phyloP scores from a whole-genome alignment of 2,797 vertebrate species.

The Acrossocheilus wenchowensis region DNA sequence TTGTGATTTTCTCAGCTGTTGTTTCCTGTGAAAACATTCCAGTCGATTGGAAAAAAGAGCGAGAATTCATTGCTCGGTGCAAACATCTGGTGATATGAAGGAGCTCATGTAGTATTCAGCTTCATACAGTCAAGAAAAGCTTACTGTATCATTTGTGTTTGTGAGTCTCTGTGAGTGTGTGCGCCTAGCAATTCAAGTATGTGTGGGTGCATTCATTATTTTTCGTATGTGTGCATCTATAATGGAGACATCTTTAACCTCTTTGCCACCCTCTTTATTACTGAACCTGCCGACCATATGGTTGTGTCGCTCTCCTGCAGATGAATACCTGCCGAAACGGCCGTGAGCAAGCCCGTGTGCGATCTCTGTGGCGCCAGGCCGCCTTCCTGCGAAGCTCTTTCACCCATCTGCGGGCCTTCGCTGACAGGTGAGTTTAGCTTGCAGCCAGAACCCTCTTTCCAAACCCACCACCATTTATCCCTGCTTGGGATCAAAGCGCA shows the following conservation, averaged over 20 bases:
- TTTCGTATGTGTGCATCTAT: constrained; percentile 21
- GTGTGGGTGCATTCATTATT: constrained; percentile 34
- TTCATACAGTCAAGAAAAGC: constrained; percentile 69
- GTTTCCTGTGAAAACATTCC: constrained; percentile 86
- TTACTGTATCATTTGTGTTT: constrained; percentile 36
- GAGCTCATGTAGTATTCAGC: constrained; percentile 72
- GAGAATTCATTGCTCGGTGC: constrained; percentile 62
- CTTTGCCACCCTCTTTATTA: not conserved
- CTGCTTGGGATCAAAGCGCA: constrained; percentile 73
- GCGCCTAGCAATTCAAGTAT: not conserved
- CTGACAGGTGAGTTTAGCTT: constrained; percentile 81
- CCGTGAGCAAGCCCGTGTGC: constrained; percentile 75
- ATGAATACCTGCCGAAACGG: constrained; percentile 63
- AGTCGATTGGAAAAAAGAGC: constrained; percentile 67
- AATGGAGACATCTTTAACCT: constrained; percentile 29
- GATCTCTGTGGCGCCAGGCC: constrained; percentile 85
- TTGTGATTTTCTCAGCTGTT: constrained; percentile 81
- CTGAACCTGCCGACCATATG: constrained; percentile 53
- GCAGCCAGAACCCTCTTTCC: constrained; percentile 62
- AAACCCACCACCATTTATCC: constrained; percentile 57
- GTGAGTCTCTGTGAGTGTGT: not conserved
- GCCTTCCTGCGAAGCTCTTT: constrained; percentile 79
- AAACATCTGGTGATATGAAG: constrained; percentile 74
- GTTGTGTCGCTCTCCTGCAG: constrained; percentile 66
- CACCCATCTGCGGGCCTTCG: constrained; percentile 80